A percentile compares a stretch with the other conserved stretches of the same genome.
Evolutionary conservation across 1,140 invertebrate genomes (phyloP).

Genomic region (Diuraphis noxia): DNA sequence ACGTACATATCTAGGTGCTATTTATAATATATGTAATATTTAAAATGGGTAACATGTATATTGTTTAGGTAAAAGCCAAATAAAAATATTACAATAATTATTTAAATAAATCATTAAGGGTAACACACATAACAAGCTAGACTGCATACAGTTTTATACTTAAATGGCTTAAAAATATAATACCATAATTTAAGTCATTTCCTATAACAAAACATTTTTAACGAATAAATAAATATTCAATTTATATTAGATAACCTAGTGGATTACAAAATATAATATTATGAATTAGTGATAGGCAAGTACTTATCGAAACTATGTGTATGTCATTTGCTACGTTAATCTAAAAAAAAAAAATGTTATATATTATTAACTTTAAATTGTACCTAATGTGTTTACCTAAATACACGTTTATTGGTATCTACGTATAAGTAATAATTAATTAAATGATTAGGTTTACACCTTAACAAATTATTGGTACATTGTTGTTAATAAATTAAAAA

Average conservation of each 20-base stretch:
- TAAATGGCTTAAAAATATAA: neutral
- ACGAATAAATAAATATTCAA: neutral
- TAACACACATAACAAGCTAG: neutral
- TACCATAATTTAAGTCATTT: neutral
- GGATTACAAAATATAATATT: neutral
- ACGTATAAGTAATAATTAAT: conserved; percentile 6
- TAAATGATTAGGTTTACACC: neutral
- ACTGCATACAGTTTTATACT: neutral
- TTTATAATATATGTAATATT: neutral
- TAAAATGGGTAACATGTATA: neutral
- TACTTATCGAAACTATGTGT: neutral
- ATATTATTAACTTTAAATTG: too few relatives aligned
- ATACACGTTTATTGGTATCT: neutral
- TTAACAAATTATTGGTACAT: conserved; percentile 20
- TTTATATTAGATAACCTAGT: neutral
- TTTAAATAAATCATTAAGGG: neutral
- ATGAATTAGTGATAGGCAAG: neutral
- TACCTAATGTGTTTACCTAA: neutral
- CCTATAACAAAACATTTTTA: neutral
- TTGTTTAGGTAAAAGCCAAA: neutral
- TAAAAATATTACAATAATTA: neutral
- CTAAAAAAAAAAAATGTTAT: neutral
- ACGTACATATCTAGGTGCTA: neutral
- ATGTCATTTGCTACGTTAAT: neutral
- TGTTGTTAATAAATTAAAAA: conserved; percentile 12